Evolutionary conservation across 2,797 vertebrate species (phyloP), one percentile per base, ranked within the genome.

Genomic region (Peromyscus attwateri): DNA sequence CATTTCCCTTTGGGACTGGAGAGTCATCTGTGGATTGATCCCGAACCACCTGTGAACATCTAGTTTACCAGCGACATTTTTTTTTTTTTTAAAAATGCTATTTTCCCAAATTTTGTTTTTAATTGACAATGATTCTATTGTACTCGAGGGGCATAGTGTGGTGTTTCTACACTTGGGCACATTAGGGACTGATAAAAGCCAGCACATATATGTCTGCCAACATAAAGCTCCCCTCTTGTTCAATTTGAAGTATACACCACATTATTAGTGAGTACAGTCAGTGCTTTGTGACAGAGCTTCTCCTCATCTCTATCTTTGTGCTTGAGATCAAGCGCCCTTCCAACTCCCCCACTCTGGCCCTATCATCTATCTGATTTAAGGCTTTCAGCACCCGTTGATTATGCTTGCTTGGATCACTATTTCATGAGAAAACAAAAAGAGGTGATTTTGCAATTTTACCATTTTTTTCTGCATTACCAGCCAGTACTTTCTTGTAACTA

Each of bases 341-440:
- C 46, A 14, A 55, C 25, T 71, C 8, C 55, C 23, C 66, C 4
- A 37, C 8, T 57, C 40, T 43, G n/a, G 17, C 62, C 62, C 27
- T 49, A 13, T 68, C 83, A 68, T 49, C 6, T 49, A 49, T 49
- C 83, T 52, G 21, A 68, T n/a, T 52, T 52, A 52, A n/a, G 10
- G 43, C 64, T 70, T 52, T 70, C 34, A 70, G 83, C 43, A 52
- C 5, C 21, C 7, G 14, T 23, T 70, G 31, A 68, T 66, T 85
- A 68, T 52, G 49, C 43, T 85, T 85, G 34, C 31, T 92, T 70
- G 19, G 83, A 60, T 64, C 55, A 40, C 23, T 85, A 77, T 49
- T 92, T 79, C 27, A 90, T 37, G 64, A 87, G 43, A 80, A 90
- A 90, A 52, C 34, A 34, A 64, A 64, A 87, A 90, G 27, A 66